A percentile compares a stretch with the other conserved stretches of the same genome.
Conservation (phyloP, 2,888 invertebrate genomes). For the Chorisops tibialis region DNA sequence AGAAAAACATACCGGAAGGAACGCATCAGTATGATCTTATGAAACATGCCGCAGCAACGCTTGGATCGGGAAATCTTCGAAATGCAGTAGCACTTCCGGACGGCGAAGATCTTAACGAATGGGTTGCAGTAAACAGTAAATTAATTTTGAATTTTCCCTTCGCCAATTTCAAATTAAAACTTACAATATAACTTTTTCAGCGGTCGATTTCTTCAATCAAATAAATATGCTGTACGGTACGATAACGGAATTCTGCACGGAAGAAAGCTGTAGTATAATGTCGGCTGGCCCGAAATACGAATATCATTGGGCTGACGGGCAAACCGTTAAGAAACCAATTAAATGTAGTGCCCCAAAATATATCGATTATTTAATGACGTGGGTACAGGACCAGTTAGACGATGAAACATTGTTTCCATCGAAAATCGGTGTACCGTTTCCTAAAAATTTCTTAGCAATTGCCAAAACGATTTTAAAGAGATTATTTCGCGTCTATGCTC, state of each 20-base stretch:
- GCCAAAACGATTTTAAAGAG: slow-evolving; percentile 98
- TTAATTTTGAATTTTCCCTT: too few relatives aligned
- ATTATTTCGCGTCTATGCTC: slow-evolving; percentile 97
- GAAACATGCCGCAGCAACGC: slow-evolving; percentile 98
- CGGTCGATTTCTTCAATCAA: slow-evolving; percentile 99
- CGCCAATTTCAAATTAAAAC: too few relatives aligned
- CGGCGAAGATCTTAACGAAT: slow-evolving; percentile 98
- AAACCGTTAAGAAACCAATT: slow-evolving; percentile 96
- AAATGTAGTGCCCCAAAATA: slow-evolving; percentile 99
- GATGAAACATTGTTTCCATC: slow-evolving; percentile 98
- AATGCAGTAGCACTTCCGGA: slow-evolving; percentile 96
- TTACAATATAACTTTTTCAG: slow-evolving; percentile 67
- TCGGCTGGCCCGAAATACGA: slow-evolving; percentile 99
- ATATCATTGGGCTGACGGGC: slow-evolving; percentile 99
- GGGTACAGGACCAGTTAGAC: slow-evolving; percentile 99
- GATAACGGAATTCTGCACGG: slow-evolving; percentile 98
- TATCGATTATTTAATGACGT: slow-evolving; percentile 98
- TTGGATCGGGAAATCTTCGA: slow-evolving; percentile 94
- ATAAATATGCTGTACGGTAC: slow-evolving; percentile 99
- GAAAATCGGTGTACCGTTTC: slow-evolving; percentile 98
- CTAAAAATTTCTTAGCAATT: slow-evolving; percentile 93
- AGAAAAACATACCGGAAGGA: slow-evolving; percentile 97
- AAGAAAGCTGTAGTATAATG: slow-evolving; percentile 96
- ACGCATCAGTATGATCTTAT: slow-evolving; percentile 98
- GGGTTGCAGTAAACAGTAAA: slow-evolving; percentile 99